Conservation (phyloP, 2,797 vertebrate genomes). For the Meriones psammophilus region DNA sequence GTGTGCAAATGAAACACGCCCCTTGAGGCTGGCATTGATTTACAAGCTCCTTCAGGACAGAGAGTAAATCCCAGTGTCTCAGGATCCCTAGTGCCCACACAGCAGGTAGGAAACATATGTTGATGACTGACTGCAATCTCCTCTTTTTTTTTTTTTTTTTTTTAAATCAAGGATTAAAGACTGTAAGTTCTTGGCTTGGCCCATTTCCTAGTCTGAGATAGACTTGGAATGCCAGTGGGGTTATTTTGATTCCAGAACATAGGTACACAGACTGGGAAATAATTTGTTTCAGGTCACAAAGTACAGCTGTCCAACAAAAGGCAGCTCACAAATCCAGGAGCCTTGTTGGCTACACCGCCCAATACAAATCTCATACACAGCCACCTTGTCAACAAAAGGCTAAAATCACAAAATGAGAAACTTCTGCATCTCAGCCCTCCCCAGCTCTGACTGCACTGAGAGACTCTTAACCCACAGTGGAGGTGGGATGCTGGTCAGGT, state of each 20-base stretch:
- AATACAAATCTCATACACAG: neutral
- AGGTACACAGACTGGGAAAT: neutral
- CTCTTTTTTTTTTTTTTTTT: neutral
- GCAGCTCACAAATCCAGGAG: too few species aligned
- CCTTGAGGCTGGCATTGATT: neutral
- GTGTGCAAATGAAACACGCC: neutral
- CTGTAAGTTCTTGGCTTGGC: neutral
- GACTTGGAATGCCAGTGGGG: neutral
- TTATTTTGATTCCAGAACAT: neutral
- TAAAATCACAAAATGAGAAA: slow-evolving; percentile 51
- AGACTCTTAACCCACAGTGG: neutral
- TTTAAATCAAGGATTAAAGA: neutral
- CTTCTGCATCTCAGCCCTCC: neutral
- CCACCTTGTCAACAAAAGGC: slow-evolving; percentile 26
- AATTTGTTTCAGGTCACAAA: neutral
- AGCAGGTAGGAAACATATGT: accelerated
- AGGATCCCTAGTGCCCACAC: neutral
- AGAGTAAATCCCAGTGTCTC: neutral
- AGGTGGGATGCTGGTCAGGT: neutral
- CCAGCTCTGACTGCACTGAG: neutral
- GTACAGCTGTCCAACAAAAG: slow-evolving; percentile 17
- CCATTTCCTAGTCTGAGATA: neutral
- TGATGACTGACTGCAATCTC: neutral
- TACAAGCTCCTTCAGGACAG: neutral
- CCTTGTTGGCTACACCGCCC: neutral